phyloP scores from a whole-genome alignment of 2,888 invertebrate genomes.

The Griposia aprilina region DNA sequence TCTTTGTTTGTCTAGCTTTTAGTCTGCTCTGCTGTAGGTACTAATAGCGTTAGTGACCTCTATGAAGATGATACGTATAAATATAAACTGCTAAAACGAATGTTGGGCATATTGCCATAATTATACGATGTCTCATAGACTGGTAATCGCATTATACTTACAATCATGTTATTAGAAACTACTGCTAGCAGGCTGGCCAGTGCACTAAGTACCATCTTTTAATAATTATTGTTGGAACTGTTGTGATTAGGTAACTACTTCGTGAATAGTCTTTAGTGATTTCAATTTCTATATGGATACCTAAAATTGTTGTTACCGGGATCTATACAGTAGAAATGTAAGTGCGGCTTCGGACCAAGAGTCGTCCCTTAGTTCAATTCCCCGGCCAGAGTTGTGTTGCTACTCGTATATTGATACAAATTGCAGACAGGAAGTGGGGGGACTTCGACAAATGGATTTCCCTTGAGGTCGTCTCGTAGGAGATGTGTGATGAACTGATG shows the following conservation, averaged over 20 bases:
- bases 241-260: not conserved
- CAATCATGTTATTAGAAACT: not conserved
- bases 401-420: slow-evolving; percentile 14
- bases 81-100: not conserved
- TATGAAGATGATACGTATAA: not conserved
- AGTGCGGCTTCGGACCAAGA: not conserved
- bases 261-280: too few relatives aligned
- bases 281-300: too few relatives aligned
- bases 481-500: too few relatives aligned
- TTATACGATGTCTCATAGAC: not conserved
- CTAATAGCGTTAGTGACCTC: slow-evolving; percentile 7
- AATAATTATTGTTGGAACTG: not conserved
- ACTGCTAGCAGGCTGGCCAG: not conserved
- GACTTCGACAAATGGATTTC: slow-evolving; percentile 5
- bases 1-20: slow-evolving; percentile 39
- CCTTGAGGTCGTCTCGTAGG: slow-evolving; percentile 17
- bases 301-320: too few relatives aligned
- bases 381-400: not conserved
- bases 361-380: not conserved
- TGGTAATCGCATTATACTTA: not conserved
- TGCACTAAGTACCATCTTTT: too few relatives aligned
- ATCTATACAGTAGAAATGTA: not conserved
- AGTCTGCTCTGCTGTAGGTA: slow-evolving; percentile 5
- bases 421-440: slow-evolving; percentile 36
- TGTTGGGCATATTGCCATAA: slow-evolving; percentile 11